Base-by-base conservation (phyloP, 1,140 invertebrate species). In the Aphelenchoides avenae region DNA sequence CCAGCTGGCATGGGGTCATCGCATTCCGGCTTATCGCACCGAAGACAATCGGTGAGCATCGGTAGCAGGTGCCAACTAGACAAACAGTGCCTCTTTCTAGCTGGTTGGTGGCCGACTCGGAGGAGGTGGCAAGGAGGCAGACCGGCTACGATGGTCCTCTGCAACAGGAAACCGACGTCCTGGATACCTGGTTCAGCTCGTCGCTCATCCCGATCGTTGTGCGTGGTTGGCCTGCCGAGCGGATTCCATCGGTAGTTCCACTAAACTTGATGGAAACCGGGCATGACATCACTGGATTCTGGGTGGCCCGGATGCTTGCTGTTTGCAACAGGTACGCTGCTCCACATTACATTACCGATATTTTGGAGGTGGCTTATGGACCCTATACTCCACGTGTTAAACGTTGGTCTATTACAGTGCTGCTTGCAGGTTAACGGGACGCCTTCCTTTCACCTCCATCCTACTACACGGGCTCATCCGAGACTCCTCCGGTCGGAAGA, bases 121-220 rank as follows among this genome's bases (percentile, higher is more conserved):
- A 44, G 22, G 50, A 64, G 11, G 46, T 61, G 18, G 70, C 65
- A 5, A 29, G 27, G 4, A 36, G 41, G 34, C 13, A 60, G 50
- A 26, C 2, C 26, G 30, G 94, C 89, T 87, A 40, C 85, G 89
- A 79, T 95, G n/a, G 53, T 9, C 31, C 31, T 27, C 39, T 64
- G 54, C 61, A 34, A 53, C 80, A 71, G 44, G 94, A 98, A 80
- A 85, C 87, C 31, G 94, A 99, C 83, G 95, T 99, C 1, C 79
- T 99, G 40, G 95, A 99, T 75, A 99, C 95, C 0, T 99, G 94
- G 95, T 99, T 98, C n/a, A 96, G 92, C n/a, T 95, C 94, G 0
- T 90, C 85, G 1, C 80, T 99, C 0, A 96, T 97, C 78, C 91
- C 95, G 3, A 93, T 98, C 77, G 89, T 92, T 0, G 85, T 93